These are phyloP conservation scores for Lucilia cuprina DNA, from an alignment of 1,140 invertebrate genomes.

Conservation along the genomic window DNA sequence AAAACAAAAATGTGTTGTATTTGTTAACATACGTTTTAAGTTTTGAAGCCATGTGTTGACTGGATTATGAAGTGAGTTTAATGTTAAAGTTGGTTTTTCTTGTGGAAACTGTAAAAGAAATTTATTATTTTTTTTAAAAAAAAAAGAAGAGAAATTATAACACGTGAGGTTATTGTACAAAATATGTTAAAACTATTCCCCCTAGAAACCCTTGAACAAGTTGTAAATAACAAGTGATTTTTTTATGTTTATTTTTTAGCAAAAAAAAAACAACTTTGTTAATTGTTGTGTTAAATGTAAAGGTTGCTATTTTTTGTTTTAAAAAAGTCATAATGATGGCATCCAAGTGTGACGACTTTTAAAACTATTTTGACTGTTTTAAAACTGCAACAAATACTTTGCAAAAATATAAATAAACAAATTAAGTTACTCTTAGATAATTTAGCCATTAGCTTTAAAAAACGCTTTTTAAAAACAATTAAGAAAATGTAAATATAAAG, in stretches of 20 bases:
- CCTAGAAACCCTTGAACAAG: not conserved
- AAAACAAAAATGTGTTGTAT: not conserved
- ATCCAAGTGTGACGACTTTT: slow-evolving; percentile 1
- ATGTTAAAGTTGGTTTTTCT: not conserved
- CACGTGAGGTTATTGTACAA: slow-evolving; percentile 10
- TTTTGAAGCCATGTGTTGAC: not conserved
- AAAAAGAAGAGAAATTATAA: slow-evolving; percentile 12
- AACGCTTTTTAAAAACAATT: not conserved
- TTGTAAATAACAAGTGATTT: not conserved
- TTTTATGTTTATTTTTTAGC: not conserved
- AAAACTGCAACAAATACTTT: not conserved
- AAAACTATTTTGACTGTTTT: not conserved
- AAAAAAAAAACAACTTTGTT: not conserved
- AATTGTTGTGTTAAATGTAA: slow-evolving; percentile 10
- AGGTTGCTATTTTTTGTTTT: not conserved
- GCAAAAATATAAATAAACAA: not conserved
- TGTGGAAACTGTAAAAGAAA: not conserved
- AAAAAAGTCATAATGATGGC: not conserved
- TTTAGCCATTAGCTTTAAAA: not conserved
- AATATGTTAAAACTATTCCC: not conserved
- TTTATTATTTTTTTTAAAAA: not conserved
- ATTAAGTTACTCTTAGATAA: not conserved
- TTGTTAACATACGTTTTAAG: not conserved
- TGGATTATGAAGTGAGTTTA: not conserved
- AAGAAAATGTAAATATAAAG: not conserved